Evolutionary conservation across 2,797 vertebrate species (phyloP).

Genomic region (Naso thynnoides): DNA sequence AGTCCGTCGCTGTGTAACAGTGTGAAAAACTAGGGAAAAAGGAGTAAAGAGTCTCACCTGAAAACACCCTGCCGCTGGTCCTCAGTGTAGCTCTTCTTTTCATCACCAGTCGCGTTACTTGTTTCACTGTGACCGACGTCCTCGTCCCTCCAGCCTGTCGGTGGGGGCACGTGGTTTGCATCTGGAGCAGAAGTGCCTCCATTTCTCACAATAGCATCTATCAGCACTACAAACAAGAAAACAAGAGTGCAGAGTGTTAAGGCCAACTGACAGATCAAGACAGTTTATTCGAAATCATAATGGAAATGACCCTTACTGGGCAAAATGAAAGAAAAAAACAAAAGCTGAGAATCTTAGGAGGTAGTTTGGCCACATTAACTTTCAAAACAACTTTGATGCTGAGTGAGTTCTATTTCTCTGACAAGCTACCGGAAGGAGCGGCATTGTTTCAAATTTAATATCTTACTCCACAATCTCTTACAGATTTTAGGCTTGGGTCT

Average conservation of each 20-base stretch:
- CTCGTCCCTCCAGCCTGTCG: slow-evolving; percentile 85
- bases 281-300: background rate
- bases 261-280: slow-evolving; percentile 5
- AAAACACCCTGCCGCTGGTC: slow-evolving; percentile 92
- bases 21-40: background rate
- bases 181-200: slow-evolving; percentile 79
- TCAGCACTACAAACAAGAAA: slow-evolving; percentile 83
- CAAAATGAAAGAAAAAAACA: background rate
- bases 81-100: slow-evolving; percentile 90
- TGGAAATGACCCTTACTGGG: background rate
- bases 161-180: slow-evolving; percentile 78
- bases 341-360: background rate
- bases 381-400: background rate
- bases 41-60: slow-evolving; percentile 79
- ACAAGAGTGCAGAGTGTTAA: slow-evolving; percentile 5
- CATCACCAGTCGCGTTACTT: slow-evolving; percentile 65
- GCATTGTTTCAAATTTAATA: background rate
- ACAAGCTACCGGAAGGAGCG: background rate
- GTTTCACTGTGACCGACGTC: slow-evolving; percentile 67
- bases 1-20: background rate
- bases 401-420: background rate
- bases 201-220: slow-evolving; percentile 89
- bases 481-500: background rate
- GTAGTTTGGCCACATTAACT: background rate
- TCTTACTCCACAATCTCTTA: background rate